Percentiles rank a stretch among this genome's conserved stretches.
Evolutionary conservation across 2,888 invertebrate species (phyloP).

Genomic region (Sycophila texana): DNA sequence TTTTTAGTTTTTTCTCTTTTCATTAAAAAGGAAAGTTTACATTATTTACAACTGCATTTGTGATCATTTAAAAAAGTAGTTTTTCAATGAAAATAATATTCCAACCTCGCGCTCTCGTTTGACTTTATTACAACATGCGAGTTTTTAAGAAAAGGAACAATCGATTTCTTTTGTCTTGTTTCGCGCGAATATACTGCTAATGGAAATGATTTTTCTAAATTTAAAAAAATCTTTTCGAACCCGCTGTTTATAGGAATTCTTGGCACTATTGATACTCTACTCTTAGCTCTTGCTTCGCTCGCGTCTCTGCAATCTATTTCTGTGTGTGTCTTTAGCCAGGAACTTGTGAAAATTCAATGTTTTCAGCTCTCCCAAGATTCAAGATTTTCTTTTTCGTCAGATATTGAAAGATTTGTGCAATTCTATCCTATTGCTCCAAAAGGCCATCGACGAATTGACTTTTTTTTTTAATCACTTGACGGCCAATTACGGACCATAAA

Average conservation of each 20-base stretch:
- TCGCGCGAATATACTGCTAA: too few relatives aligned
- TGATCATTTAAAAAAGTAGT: not conserved
- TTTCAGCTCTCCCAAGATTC: constrained; percentile 19
- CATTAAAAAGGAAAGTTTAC: too few relatives aligned
- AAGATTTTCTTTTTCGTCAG: not conserved
- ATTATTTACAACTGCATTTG: not conserved
- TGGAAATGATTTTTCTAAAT: too few relatives aligned
- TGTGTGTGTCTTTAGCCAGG: constrained; percentile 58
- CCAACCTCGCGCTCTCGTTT: too few relatives aligned
- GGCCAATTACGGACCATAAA: not conserved
- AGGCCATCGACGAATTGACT: not conserved
- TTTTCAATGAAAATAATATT: too few relatives aligned
- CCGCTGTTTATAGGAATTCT: constrained; percentile 57
- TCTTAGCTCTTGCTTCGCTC: constrained; percentile 62
- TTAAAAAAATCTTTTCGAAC: constrained; percentile 8
- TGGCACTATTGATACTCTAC: constrained; percentile 67
- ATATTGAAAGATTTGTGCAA: not conserved
- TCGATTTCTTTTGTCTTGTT: too few relatives aligned
- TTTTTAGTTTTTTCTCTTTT: too few relatives aligned
- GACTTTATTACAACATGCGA: too few relatives aligned
- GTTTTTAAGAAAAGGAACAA: too few relatives aligned
- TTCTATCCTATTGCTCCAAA: not conserved
- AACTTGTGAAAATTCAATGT: constrained; percentile 39
- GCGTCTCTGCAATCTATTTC: constrained; percentile 66
- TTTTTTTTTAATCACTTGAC: not conserved